Evolutionary conservation across 2,888 invertebrate genomes (phyloP).

Genomic region (Ferrisia virgata): DNA sequence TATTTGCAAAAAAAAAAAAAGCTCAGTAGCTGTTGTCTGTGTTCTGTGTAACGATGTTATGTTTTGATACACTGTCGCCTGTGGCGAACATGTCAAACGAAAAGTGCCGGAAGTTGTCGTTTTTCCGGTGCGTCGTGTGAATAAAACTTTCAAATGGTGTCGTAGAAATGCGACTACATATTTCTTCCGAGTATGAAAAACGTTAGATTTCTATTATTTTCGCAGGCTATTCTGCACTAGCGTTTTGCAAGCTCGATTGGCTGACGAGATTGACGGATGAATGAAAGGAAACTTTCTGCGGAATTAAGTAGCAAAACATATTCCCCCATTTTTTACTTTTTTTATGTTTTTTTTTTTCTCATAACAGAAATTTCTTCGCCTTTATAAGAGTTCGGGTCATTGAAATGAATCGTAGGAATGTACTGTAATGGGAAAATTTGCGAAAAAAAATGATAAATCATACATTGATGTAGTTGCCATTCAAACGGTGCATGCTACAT

Average conservation of each 20-base stretch:
- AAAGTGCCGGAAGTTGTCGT: slow-evolving; percentile 43
- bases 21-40: not conserved
- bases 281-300: slow-evolving; percentile 27
- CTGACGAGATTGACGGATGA: slow-evolving; percentile 30
- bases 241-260: slow-evolving; percentile 36
- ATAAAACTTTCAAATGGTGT: slow-evolving; percentile 34
- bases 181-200: slow-evolving; percentile 10
- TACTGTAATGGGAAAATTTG: not conserved
- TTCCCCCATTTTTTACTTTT: not conserved
- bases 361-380: not conserved
- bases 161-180: not conserved
- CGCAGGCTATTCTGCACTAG: not conserved
- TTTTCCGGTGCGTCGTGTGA: slow-evolving; percentile 39
- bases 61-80: slow-evolving; percentile 32
- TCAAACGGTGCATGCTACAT: not conserved
- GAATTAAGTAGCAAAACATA: slow-evolving; percentile 36
- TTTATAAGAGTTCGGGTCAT: not conserved
- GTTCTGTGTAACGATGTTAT: slow-evolving; percentile 26
- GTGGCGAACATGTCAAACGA: slow-evolving; percentile 41
- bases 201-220: slow-evolving; percentile 27
- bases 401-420: not conserved
- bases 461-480: not conserved
- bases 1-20: not conserved
- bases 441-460: not conserved
- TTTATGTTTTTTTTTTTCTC: not conserved